Base-by-base conservation (phyloP, 2,113 vertebrate genomes). In the Rallus limicola region DNA sequence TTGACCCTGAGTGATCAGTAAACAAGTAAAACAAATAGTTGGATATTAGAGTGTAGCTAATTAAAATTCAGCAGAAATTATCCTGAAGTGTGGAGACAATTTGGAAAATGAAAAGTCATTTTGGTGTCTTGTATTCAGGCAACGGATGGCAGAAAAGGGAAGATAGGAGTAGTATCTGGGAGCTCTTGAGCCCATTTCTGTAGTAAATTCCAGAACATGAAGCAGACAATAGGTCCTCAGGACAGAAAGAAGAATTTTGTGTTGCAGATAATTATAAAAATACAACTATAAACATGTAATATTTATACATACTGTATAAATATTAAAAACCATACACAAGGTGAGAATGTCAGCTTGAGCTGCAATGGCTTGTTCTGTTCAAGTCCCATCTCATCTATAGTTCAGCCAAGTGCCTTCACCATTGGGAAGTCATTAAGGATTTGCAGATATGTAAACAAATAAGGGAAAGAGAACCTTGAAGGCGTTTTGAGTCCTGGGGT, bases 381-480 rank as follows among this genome's bases (percentile, higher is more conserved):
- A 28, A 33, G 26, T 68, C 46, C n/a, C n/a, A 68, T 6, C 10
- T 46, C 0, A 0, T 34, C 42, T 4, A 3, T 64, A 60, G 52
- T 82, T 82, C 62, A 87, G 48, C 7, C 19, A 74, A 79, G 10
- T 24, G 34, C 31, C 18, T 88, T 46, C 29, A 55, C 21, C 1
- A 0, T 18, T 74, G n/a, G 40, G 48, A 87, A 44, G 53, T 72
- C 28, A 76, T 53, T 33, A 70, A 86, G 31, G 31, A 63, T 82
- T 75, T 94, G 23, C 33, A 87, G 65, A 50, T 21, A 26, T 8
- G 23, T 16, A 68, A 87, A 24, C 6, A 46, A 56, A 21, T 52
- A 71, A 60, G 5, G 15, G 31, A 87, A 71, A 40, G 8, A 17
- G 8, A 76, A 42, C 8, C 13, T 82, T 63, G 52, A 68, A 36